Evolutionary conservation across 92 coral and sea anemone genomes (phyloP), one percentile per base, ranked within the genome.

Genomic region (Epizoanthus fatuus): DNA sequence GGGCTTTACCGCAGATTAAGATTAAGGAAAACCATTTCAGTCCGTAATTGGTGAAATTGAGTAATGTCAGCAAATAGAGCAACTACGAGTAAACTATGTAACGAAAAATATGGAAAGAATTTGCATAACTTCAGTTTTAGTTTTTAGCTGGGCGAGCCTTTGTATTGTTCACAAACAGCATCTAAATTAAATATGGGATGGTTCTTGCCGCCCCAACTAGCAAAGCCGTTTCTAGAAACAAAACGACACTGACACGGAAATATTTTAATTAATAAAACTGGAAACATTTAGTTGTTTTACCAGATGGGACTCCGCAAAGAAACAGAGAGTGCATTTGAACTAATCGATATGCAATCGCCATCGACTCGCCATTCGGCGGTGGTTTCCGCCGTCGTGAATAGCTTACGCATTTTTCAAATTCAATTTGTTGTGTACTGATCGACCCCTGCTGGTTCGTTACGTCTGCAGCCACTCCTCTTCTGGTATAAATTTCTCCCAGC

Each of bases 331-430:
- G 12, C 40, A 3, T 63, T 38, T 29, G 69, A 25, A 14, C 20
- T 14, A 38, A 66, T 66, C 49, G 72, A 66, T 66, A 66, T 32
- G 49, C 44, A 14, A 13, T 66, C 72, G 72, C 17, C n/a, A 13
- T 66, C 72, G 72, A 22, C n/a, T 66, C 1, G 16, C 29, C 7
- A 17, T 38, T 66, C 72, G 72, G 44, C 5, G 29, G 20, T 14
- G 72, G 45, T 35, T 66, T 66, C 72, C n/a, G 53, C 11, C 7
- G 19, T 17, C 72, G 53, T 49, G 72, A 37, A 66, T 19, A 66
- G 14, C 72, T 49, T 66, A 14, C 72, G 72, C 38, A 37, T 66
- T 66, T 58, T 38, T 5, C 49, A 42, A 39, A 66, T 66, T 66
- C 72, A 4, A 3, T 66, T 13, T 6, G 38, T 10, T 13, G 42